These are phyloP conservation scores for Zingel zingel DNA, from an alignment of 2,113 vertebrate species.

Conservation along the genomic window DNA sequence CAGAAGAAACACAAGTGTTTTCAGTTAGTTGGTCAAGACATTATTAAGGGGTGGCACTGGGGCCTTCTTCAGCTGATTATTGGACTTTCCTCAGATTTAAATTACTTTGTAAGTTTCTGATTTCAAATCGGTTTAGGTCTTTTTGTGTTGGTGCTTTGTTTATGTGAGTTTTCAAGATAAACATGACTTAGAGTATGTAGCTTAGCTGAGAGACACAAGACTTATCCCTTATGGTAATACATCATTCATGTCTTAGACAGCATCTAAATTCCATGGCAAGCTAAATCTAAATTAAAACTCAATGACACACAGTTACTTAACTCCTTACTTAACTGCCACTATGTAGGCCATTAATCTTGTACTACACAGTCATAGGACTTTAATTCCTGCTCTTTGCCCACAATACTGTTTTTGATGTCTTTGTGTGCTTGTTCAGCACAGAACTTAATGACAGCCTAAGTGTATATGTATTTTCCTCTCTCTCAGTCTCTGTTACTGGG, in stretches of 20 bases:
- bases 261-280: constrained; percentile 21
- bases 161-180: neutral
- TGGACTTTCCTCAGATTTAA: neutral
- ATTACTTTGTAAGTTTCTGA: neutral
- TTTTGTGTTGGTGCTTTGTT: neutral
- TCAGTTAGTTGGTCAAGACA: neutral
- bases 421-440: constrained; percentile 58
- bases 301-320: constrained; percentile 22
- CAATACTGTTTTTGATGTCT: constrained; percentile 43
- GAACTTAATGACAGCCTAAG: constrained; percentile 65
- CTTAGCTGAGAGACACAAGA: constrained; percentile 2
- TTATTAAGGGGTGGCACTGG: neutral
- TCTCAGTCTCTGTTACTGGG: constrained; percentile 35
- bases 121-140: too few species aligned
- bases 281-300: constrained; percentile 43
- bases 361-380: constrained; percentile 13
- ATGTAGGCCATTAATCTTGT: constrained; percentile 13
- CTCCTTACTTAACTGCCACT: neutral
- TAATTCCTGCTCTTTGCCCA: constrained; percentile 13
- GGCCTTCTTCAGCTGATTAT: neutral
- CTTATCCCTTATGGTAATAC: neutral
- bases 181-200: constrained; percentile 2
- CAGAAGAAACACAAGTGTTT: neutral
- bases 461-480: constrained; percentile 51
- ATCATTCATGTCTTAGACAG: constrained; percentile 24